Evolutionary conservation across 2,797 vertebrate genomes (phyloP).

Genomic region (Chloroceryle inda): DNA sequence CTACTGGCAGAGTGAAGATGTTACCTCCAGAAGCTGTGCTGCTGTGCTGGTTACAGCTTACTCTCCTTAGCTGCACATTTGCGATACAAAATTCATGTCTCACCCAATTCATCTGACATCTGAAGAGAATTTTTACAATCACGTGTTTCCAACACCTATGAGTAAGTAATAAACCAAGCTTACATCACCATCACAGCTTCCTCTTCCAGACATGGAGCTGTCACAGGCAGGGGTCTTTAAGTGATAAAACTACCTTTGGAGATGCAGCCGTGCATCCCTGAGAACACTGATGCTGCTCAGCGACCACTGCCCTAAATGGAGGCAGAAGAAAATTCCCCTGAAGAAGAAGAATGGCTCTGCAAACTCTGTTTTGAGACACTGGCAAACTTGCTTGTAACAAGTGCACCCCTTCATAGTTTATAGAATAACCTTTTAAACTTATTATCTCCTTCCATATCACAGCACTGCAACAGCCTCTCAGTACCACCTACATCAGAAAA

Average conservation of each 20-base stretch:
- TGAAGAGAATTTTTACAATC: not conserved
- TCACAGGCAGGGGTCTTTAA: not conserved
- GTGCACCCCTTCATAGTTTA: not conserved
- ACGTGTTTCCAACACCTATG: not conserved
- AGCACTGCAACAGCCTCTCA: not conserved
- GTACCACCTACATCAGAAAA: not conserved
- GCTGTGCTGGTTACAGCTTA: not conserved
- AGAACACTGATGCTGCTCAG: not conserved
- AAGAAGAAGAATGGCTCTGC: not conserved
- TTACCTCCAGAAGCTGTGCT: not conserved
- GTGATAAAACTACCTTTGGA: not conserved
- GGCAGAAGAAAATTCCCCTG: not conserved
- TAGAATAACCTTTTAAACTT: not conserved
- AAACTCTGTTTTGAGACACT: not conserved
- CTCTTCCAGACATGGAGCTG: not conserved
- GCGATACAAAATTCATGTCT: not conserved
- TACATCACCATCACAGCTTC: not conserved
- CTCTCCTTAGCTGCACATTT: not conserved
- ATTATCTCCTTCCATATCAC: not conserved
- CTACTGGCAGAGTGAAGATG: not conserved
- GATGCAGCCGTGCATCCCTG: not conserved
- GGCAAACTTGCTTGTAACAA: not conserved
- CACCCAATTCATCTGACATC: not conserved
- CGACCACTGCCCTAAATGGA: accelerated
- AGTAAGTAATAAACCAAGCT: not conserved